A percentile compares a stretch with the other conserved stretches of the same genome.
These are phyloP conservation scores for Barnardius zonarius DNA, from an alignment of 2,113 vertebrate genomes.

Conservation along the genomic window DNA sequence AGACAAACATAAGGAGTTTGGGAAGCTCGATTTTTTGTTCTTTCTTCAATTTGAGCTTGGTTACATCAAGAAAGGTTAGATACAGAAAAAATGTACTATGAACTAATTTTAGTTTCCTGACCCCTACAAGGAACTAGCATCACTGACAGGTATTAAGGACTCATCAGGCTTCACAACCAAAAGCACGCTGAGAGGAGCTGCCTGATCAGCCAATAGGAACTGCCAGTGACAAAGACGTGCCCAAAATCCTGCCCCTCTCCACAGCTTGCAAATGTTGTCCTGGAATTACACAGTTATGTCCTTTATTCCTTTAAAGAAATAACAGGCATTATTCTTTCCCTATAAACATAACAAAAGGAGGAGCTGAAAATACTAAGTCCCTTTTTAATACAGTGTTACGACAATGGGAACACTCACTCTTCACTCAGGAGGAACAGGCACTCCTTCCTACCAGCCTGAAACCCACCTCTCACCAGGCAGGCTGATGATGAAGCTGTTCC, in stretches of 20 bases:
- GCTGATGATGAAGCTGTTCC: neutral
- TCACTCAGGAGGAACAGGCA: neutral
- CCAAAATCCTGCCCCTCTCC: neutral
- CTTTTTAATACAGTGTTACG: neutral
- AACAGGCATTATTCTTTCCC: neutral
- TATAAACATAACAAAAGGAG: neutral
- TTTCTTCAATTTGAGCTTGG: neutral
- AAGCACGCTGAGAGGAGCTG: neutral
- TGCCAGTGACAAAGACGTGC: neutral
- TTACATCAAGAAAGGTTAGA: neutral
- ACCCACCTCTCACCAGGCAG: neutral
- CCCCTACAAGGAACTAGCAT: neutral
- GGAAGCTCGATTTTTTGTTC: neutral
- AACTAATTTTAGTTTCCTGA: conserved; percentile 50
- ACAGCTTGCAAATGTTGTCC: neutral
- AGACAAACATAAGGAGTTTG: neutral
- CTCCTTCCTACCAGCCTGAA: neutral
- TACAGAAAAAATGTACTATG: neutral
- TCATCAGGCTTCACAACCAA: neutral
- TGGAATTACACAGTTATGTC: neutral
- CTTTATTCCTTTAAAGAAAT: neutral
- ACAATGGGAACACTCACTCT: neutral
- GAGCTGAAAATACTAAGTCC: neutral
- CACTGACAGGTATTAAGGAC: conserved; percentile 37
- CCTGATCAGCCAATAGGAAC: conserved; percentile 26